phyloP scores from a whole-genome alignment of 2,113 vertebrate species.

The Toxotes chatareus region DNA sequence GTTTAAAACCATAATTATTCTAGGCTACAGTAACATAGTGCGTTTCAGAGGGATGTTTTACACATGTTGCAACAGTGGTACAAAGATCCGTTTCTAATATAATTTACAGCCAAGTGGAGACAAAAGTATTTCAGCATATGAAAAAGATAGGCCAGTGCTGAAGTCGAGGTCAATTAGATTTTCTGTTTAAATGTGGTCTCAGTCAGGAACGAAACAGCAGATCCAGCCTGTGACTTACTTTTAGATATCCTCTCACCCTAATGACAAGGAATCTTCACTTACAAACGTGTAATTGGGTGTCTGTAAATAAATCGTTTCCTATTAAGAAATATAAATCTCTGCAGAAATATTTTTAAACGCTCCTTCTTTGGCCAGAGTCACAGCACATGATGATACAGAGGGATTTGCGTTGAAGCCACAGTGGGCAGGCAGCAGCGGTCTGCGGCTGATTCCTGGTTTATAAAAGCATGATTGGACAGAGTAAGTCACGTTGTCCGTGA shows the following conservation, averaged over 20 bases:
- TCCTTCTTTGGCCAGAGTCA: neutral
- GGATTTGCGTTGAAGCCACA: constrained; percentile 18
- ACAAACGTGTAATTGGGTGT: neutral
- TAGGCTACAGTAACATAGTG: neutral
- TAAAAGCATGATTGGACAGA: constrained; percentile 76
- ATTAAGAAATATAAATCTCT: neutral
- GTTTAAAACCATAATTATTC: constrained; percentile 33
- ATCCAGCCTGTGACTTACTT: neutral
- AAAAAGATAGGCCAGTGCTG: neutral
- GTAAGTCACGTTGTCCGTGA: constrained; percentile 80
- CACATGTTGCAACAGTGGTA: neutral
- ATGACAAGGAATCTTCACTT: neutral
- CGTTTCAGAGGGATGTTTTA: neutral
- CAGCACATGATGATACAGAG: constrained; percentile 32
- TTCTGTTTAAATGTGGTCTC: neutral
- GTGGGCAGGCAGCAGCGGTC: constrained; percentile 48
- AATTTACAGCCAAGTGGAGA: neutral
- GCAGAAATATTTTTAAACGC: neutral
- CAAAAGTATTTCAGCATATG: neutral
- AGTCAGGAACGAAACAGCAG: neutral
- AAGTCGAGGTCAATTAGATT: neutral
- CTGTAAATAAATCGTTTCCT: neutral
- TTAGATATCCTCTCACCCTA: neutral
- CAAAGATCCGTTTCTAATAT: neutral
- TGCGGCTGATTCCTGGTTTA: constrained; percentile 55